Evolutionary conservation across 2,797 vertebrate species (phyloP).

Genomic region (Champsocephalus gunnari): DNA sequence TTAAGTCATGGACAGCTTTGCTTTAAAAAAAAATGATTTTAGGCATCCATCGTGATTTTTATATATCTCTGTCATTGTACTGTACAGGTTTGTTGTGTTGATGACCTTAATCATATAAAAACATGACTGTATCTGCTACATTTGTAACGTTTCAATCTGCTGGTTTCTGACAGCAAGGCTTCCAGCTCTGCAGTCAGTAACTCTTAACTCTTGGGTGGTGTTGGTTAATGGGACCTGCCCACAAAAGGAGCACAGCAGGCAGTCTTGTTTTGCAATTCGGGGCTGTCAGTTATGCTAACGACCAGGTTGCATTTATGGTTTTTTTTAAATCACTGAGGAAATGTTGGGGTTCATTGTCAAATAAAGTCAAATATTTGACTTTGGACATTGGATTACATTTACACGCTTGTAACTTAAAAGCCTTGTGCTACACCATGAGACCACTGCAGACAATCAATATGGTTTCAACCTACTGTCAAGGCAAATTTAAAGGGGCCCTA

Average conservation of each 20-base stretch:
- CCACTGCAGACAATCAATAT: conserved; percentile 4
- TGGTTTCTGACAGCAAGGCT: neutral
- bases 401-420: conserved; percentile 2
- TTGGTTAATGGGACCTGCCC: neutral
- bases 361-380: neutral
- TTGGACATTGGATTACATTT: neutral
- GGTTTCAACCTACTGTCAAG: conserved; percentile 28
- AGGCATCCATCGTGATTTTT: neutral
- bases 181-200: neutral
- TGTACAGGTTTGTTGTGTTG: neutral
- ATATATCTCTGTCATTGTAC: neutral
- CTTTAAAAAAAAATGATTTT: neutral
- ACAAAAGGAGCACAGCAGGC: neutral
- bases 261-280: neutral
- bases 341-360: too few species aligned
- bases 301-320: neutral
- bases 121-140: neutral
- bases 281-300: neutral
- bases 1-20: neutral
- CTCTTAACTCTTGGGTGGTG: neutral
- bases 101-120: neutral
- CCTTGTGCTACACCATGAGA: conserved; percentile 21
- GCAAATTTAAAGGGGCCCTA: conserved; percentile 20
- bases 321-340: neutral
- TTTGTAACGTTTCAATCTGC: neutral